Conservation (phyloP, 2,888 invertebrate species). For the Troglohyphantes excavatus region DNA sequence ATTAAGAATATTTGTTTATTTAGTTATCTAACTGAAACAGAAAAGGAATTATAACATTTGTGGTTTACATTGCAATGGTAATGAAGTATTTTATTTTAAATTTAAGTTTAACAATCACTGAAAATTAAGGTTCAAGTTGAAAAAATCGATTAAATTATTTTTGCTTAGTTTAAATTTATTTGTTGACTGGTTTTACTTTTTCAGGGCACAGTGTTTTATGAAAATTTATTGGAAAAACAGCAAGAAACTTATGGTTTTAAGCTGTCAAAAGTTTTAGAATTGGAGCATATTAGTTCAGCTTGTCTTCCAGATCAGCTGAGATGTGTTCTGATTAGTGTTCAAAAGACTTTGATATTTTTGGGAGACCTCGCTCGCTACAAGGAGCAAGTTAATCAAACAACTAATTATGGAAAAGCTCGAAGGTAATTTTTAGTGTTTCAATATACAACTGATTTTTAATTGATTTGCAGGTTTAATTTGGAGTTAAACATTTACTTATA, state of each 20-base stretch:
- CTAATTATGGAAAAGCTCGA: constrained; percentile 90
- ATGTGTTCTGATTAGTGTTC: constrained; percentile 88
- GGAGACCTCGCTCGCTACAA: constrained; percentile 97
- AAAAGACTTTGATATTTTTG: constrained; percentile 93
- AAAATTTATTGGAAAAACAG: constrained; percentile 88
- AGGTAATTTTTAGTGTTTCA: constrained; percentile 84
- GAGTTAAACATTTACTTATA: too few species aligned
- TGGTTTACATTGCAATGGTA: too few species aligned
- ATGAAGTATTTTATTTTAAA: too few species aligned
- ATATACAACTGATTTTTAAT: neutral
- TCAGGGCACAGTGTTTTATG: constrained; percentile 89
- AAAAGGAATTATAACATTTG: too few species aligned
- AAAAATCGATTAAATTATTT: neutral
- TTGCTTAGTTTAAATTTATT: neutral
- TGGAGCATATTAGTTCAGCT: constrained; percentile 80
- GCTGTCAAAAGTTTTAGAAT: constrained; percentile 83
- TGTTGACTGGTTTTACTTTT: constrained; percentile 13
- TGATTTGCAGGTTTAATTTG: too few species aligned
- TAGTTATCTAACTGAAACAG: too few species aligned
- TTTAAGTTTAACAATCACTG: too few species aligned
- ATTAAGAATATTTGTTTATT: too few species aligned
- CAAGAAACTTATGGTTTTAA: constrained; percentile 90
- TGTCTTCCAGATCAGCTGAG: constrained; percentile 68
- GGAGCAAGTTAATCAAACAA: constrained; percentile 87
- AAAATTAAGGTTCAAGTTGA: too few species aligned